Evolutionary conservation across 2,888 invertebrate species (phyloP), one percentile per base, ranked within the genome.

Genomic region (Xestia ashworthii): DNA sequence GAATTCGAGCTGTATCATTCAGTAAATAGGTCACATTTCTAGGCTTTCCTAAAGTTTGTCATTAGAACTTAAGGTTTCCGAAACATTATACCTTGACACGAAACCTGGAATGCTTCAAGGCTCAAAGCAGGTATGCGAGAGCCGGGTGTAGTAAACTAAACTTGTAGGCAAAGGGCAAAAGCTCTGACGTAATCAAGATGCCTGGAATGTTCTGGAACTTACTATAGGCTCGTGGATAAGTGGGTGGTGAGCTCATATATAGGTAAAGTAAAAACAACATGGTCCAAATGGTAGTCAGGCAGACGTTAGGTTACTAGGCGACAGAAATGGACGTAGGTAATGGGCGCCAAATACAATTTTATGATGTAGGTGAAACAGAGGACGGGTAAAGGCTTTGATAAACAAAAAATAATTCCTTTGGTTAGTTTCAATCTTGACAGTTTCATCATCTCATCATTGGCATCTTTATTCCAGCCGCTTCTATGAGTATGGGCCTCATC

Each of bases 121-220:
- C 60, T 76, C 75, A 83, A 83, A 86, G 83, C 71, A 81, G 71
- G 80, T 80, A 85, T 80, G 76, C 82, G 32, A 65, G 38, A 16
- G n/a, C 16, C 58, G 50, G 38, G 60, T 73, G 76, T 60, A 32
- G 62, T 66, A n/a, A 68, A 83, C 80, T 71, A 55, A 71, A 71
- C 55, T 58, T 48, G 64, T 25, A 58, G 38, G 70, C 64, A 74
- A 75, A 64, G 70, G 46, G 62, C 73, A 60, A 65, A 65, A 66
- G 73, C 58, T 55, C 55, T 85, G 80, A 85, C 78, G 77, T 72
- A 75, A 83, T 75, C 75, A 76, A 81, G 80, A 81, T 85, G 83
- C 77, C 71, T 71, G 70, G 71, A 65, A 81, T 32, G 19, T 60
- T 81, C 76, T 72, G 69, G 74, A 79, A 81, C n/a, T 55, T 78